phyloP scores from a whole-genome alignment of 92 coral and sea anemone genomes.

The Galaxea fascicularis region DNA sequence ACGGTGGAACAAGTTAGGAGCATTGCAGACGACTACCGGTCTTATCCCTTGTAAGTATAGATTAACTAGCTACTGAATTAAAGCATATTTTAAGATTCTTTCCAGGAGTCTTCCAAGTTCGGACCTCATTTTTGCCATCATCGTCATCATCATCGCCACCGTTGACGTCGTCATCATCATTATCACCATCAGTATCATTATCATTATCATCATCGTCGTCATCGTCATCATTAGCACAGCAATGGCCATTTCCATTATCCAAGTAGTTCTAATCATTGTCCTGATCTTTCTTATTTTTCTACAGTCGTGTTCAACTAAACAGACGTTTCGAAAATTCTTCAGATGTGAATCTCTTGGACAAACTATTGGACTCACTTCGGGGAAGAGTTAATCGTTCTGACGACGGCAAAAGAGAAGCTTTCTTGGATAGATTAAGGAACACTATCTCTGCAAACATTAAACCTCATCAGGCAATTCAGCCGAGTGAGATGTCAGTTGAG shows the following conservation, averaged over 20 bases:
- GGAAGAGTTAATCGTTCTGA: slow-evolving; percentile 52
- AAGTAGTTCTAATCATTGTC: neutral
- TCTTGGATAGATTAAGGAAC: slow-evolving; percentile 22
- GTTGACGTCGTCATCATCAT: too few relatives aligned
- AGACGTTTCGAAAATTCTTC: slow-evolving; percentile 61
- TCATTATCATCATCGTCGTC: too few relatives aligned
- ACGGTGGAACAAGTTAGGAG: slow-evolving; percentile 61
- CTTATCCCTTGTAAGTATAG: slow-evolving; percentile 67
- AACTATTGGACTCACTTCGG: slow-evolving; percentile 74
- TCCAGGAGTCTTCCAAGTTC: too few relatives aligned
- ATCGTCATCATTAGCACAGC: too few relatives aligned
- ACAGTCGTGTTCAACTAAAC: slow-evolving; percentile 81
- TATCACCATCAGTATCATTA: too few relatives aligned
- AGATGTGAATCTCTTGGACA: slow-evolving; percentile 73
- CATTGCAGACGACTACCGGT: slow-evolving; percentile 65
- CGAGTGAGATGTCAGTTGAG: neutral
- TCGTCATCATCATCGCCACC: too few relatives aligned
- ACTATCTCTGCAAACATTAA: slow-evolving; percentile 27
- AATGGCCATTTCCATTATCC: too few relatives aligned
- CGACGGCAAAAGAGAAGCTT: slow-evolving; percentile 25
- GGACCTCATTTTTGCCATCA: too few relatives aligned
- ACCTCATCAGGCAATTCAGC: neutral
- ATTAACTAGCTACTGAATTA: neutral
- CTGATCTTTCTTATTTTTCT: neutral
- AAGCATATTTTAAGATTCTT: neutral